Evolutionary conservation across 2,113 vertebrate species (phyloP).

Genomic region (Bujurquina vittata): DNA sequence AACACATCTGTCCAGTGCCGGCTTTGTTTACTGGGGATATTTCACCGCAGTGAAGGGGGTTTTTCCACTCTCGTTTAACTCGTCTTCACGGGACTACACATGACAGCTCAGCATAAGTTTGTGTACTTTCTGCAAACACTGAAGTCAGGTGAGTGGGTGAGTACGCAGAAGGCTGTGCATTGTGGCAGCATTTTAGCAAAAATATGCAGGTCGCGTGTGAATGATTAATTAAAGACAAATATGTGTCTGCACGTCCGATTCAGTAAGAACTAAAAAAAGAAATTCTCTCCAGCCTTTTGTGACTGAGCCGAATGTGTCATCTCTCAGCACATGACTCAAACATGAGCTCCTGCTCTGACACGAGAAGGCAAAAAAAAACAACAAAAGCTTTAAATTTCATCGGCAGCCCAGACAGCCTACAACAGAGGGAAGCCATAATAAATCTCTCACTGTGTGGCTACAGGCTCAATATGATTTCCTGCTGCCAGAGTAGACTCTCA

Average conservation of each 20-base stretch:
- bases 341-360: slow-evolving; percentile 31
- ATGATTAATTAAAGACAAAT: neutral
- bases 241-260: neutral
- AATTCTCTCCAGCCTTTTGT: neutral
- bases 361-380: neutral
- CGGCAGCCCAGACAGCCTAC: slow-evolving; percentile 27
- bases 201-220: neutral
- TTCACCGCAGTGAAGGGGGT: slow-evolving; percentile 23
- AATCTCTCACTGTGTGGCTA: slow-evolving; percentile 57
- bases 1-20: slow-evolving; percentile 21
- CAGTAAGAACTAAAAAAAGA: neutral
- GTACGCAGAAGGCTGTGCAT: neutral
- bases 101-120: slow-evolving; percentile 27
- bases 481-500: slow-evolving; percentile 51
- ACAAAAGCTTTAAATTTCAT: slow-evolving; percentile 41
- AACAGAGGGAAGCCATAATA: slow-evolving; percentile 42
- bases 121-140: slow-evolving; percentile 32
- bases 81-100: slow-evolving; percentile 20
- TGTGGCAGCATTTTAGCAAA: neutral
- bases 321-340: slow-evolving; percentile 52
- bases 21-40: slow-evolving; percentile 42
- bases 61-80: slow-evolving; percentile 37
- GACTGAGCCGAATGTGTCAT: slow-evolving; percentile 38
- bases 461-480: slow-evolving; percentile 51
- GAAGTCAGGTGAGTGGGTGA: neutral